Conservation (phyloP, 2,888 invertebrate species). For the Nebria salina region DNA sequence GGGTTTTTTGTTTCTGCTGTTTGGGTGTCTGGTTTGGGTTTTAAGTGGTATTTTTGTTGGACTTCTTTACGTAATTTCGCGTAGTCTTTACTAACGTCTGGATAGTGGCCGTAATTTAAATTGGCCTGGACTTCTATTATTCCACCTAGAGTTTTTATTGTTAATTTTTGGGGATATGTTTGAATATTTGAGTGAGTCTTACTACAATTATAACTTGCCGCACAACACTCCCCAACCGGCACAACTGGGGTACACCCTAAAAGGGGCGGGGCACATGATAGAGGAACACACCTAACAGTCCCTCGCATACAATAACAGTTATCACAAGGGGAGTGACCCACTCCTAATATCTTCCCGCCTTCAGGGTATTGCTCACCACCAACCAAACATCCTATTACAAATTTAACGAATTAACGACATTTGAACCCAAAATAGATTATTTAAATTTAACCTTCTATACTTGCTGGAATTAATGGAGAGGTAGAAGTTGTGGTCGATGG, state of each 20-base stretch:
- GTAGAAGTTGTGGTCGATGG: conserved; percentile 7
- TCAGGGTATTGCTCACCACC: conserved; percentile 71
- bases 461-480: not conserved
- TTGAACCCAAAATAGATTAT: no score
- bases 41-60: conserved; percentile 50
- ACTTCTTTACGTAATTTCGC: conserved; percentile 65
- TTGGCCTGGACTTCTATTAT: conserved; percentile 65
- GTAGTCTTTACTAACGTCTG: conserved; percentile 66
- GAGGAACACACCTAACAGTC: conserved; percentile 75
- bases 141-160: conserved; percentile 60
- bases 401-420: not conserved
- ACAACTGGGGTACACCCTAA: conserved; percentile 81
- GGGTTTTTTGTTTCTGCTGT: conserved; percentile 34
- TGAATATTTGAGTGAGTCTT: conserved; percentile 58
- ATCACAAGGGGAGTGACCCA: conserved; percentile 72
- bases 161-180: conserved; percentile 2
- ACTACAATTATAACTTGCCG: conserved; percentile 84
- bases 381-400: conserved; percentile 70
- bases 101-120: conserved; percentile 65
- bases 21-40: conserved; percentile 11
- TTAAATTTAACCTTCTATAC: conserved; percentile 14
- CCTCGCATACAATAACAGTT: conserved; percentile 85
- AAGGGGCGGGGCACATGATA: conserved; percentile 79
- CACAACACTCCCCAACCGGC: conserved; percentile 82
- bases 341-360: conserved; percentile 74